phyloP scores from a whole-genome alignment of 2,888 invertebrate species.

The Oxycera nigricornis region DNA sequence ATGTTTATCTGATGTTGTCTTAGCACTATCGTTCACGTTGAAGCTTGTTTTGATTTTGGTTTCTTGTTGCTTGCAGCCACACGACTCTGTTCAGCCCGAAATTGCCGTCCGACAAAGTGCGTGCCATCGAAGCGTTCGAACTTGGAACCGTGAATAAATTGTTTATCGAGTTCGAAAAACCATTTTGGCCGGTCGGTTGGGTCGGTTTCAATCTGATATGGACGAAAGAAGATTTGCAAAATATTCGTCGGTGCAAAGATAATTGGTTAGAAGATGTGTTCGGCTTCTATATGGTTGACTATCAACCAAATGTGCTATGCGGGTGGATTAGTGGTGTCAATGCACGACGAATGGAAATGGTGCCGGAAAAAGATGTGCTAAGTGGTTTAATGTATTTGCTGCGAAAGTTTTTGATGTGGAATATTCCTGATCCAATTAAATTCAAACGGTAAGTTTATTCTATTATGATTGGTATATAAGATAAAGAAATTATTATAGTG shows the following conservation, averaged over 20 bases:
- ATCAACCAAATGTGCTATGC: conserved; percentile 69
- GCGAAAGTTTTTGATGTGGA: conserved; percentile 57
- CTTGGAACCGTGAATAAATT: conserved; percentile 72
- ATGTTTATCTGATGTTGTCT: not conserved
- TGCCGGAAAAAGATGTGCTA: conserved; percentile 64
- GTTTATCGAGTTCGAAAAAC: conserved; percentile 66
- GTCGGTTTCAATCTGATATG: conserved; percentile 68
- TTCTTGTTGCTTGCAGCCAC: conserved; percentile 44
- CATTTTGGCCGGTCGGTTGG: conserved; percentile 67
- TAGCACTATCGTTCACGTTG: not conserved
- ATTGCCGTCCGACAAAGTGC: conserved; percentile 63
- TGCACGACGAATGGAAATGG: conserved; percentile 68
- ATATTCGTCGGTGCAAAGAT: conserved; percentile 55
- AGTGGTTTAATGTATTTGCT: conserved; percentile 58
- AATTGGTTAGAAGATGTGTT: conserved; percentile 73
- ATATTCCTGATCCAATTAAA: conserved; percentile 55
- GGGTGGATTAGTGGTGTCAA: conserved; percentile 75
- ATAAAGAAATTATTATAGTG: too few relatives aligned
- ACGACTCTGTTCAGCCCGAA: conserved; percentile 63
- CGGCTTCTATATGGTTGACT: conserved; percentile 71
- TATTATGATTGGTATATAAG: not conserved
- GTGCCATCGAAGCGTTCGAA: conserved; percentile 65
- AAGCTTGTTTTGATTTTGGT: not conserved
- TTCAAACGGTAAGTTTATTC: conserved; percentile 46
- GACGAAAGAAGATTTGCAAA: conserved; percentile 63